These are phyloP conservation scores for Meloidogyne floridensis DNA, from an alignment of 1,140 invertebrate genomes.

Conservation along the genomic window DNA sequence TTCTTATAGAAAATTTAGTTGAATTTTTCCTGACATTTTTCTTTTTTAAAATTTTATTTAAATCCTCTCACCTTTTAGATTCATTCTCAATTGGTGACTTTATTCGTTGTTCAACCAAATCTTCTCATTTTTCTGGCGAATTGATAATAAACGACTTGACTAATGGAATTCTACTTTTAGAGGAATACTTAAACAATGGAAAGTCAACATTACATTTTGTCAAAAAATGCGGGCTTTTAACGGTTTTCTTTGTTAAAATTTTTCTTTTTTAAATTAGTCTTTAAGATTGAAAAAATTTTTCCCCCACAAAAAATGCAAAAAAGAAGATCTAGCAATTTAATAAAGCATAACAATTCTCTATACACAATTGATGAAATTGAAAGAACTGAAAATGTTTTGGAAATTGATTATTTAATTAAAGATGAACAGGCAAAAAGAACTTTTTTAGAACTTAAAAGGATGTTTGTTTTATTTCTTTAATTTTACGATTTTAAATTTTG, in stretches of 20 bases:
- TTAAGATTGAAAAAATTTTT: constrained; percentile 13
- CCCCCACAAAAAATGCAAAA: background rate
- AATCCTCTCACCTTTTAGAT: background rate
- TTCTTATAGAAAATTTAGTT: too few species aligned
- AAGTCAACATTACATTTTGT: constrained; percentile 11
- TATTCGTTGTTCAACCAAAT: constrained; percentile 4
- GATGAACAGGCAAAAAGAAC: constrained; percentile 16
- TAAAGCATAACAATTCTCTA: background rate
- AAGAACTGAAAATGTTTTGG: background rate
- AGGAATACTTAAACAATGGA: background rate
- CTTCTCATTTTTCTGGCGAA: background rate
- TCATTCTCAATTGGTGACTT: constrained; percentile 3
- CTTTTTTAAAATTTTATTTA: background rate
- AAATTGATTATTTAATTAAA: background rate
- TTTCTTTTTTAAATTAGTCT: background rate
- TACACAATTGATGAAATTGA: background rate
- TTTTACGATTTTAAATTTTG: too few species aligned
- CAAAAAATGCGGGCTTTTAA: background rate
- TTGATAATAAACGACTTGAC: background rate
- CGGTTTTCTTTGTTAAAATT: constrained; percentile 1
- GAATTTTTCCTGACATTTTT: too few species aligned
- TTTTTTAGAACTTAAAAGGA: constrained; percentile 12
- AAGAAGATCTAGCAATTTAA: background rate
- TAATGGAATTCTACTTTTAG: constrained; percentile 10
- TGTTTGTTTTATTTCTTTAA: background rate